Base-by-base conservation (phyloP, 2,797 vertebrate species). In the Otolemur crassicaudatus region DNA sequence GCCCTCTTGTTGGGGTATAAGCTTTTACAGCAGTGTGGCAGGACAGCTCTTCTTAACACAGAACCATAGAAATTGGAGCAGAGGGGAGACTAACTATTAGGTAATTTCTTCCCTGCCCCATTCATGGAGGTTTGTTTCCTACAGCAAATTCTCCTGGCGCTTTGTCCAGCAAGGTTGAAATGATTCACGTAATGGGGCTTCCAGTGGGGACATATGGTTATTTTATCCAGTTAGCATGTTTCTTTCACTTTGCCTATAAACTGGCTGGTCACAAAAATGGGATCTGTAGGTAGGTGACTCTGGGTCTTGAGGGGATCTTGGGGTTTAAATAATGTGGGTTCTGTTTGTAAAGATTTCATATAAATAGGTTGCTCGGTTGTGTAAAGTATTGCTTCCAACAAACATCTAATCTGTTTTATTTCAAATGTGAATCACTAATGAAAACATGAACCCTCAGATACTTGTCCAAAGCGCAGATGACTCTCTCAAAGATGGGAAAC, bases 401-500 rank as follows among this genome's bases (percentile, higher is more conserved):
- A 97, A 97, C 93, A 97, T 93, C 82, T 96, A 97, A 96, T 96
- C 85, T 94, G 9, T 93, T 92, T 94, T 80, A 69, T 95, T 98
- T 96, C 90, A 96, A 97, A 94, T 91, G 93, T 46, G 79, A 94
- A 37, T 95, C 94, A 70, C 83, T 96, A 84, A 96, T 97, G 97
- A 96, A 97, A 97, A 92, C 75, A 87, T 56, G 77, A 27, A 0
- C 72, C 76, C 82, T 97, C 61, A 20, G 89, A 46, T 97, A 37
- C 89, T 97, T 97, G 97, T 97, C 94, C 94, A 95, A 97, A 98
- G 94, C 94, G 96, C 97, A 97, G 90, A 83, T 96, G 90, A 97
- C 96, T 97, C 91, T 97, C 93, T 97, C 92, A 92, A 83, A 60
- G 29, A 88, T 25, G 61, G 93, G 90, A 97, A 92, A 87, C 75